A percentile compares a stretch with the other conserved stretches of the same genome.
Evolutionary conservation across 2,113 vertebrate genomes (phyloP).

Genomic region (Megaleporinus macrocephalus): DNA sequence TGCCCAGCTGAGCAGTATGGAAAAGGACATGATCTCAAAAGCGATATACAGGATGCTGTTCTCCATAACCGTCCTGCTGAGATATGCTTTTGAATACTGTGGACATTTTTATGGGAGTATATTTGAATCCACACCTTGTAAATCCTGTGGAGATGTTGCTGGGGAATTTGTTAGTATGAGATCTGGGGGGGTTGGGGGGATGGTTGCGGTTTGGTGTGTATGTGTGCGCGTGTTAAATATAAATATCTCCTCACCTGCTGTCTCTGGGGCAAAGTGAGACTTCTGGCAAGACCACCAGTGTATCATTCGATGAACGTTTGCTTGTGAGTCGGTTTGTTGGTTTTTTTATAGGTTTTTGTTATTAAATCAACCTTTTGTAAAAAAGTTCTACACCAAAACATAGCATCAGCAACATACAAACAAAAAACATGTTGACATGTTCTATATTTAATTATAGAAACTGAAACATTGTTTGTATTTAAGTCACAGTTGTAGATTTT

Average conservation of each 20-base stretch:
- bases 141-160: conserved; percentile 49
- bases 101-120: conserved; percentile 38
- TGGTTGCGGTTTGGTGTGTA: not conserved
- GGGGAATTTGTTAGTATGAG: conserved; percentile 26
- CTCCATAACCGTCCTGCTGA: not conserved
- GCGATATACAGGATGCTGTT: not conserved
- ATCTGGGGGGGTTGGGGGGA: not conserved
- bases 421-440: not conserved
- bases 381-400: too few species aligned
- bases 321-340: not conserved
- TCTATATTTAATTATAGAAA: too few species aligned
- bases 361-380: not conserved
- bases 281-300: conserved; percentile 37
- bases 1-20: conserved; percentile 3
- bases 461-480: too few species aligned
- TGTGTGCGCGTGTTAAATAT: conserved; percentile 37
- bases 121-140: conserved; percentile 53
- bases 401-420: not conserved
- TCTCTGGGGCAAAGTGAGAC: conserved; percentile 40
- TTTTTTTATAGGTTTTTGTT: not conserved
- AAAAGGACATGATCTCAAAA: not conserved
- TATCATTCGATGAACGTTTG: not conserved
- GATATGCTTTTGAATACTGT: conserved; percentile 9
- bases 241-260: conserved; percentile 57
- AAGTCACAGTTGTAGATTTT: too few species aligned